Evolutionary conservation across 35 echinoderm and acorn worm genomes (phyloP).

Genomic region (Ptychodera flava): DNA sequence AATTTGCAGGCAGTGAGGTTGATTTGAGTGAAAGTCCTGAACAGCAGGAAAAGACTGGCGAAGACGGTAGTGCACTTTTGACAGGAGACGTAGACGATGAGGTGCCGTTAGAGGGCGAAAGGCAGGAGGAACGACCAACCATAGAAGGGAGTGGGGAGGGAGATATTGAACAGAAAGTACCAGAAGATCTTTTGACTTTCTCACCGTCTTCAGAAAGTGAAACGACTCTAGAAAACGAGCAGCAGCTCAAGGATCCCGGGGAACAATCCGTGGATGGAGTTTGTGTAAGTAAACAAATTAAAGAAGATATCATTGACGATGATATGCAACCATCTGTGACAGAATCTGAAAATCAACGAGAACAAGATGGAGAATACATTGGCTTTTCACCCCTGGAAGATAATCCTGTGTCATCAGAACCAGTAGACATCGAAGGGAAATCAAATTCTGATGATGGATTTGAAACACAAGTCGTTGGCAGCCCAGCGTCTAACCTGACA

Average conservation of each 20-base stretch:
- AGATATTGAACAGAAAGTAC: not conserved
- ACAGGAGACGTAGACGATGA: not conserved
- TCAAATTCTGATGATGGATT: constrained; percentile 3
- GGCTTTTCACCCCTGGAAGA: not conserved
- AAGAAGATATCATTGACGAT: not conserved
- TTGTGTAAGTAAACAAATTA: not conserved
- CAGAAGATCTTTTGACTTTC: not conserved
- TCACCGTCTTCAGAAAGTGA: not conserved
- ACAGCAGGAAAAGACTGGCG: not conserved
- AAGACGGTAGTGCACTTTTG: not conserved
- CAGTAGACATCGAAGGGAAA: not conserved
- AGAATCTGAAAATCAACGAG: not conserved
- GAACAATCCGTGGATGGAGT: not conserved
- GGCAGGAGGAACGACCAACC: not conserved
- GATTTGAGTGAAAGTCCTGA: not conserved
- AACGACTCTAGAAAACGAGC: not conserved
- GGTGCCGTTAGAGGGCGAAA: not conserved
- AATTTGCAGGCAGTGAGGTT: not conserved
- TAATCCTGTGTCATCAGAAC: not conserved
- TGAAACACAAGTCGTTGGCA: constrained; percentile 5
- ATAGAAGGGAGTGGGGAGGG: not conserved
- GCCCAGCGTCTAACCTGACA: constrained; percentile 3
- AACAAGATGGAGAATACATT: no score
- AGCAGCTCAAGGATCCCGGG: not conserved
- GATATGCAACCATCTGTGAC: not conserved